Percentiles rank a stretch among this genome's conserved stretches.
These are phyloP conservation scores for Mirounga angustirostris DNA, from an alignment of 2,113 vertebrate genomes.

Conservation along the genomic window DNA sequence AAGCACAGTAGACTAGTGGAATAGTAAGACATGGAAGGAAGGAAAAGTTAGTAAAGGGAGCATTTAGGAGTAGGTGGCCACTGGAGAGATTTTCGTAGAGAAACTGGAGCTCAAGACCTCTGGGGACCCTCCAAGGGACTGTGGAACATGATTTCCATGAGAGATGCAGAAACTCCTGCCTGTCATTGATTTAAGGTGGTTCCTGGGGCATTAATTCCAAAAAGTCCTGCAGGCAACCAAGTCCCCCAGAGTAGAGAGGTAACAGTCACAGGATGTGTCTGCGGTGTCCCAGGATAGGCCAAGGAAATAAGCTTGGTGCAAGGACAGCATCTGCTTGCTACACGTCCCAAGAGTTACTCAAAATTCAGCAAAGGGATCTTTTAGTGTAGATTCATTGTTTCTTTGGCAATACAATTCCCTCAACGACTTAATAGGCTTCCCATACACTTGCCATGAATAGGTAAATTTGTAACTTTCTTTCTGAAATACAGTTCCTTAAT, in stretches of 20 bases:
- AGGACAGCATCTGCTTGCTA: background rate
- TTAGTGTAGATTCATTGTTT: background rate
- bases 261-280: background rate
- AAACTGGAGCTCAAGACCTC: background rate
- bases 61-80: background rate
- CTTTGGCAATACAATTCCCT: conserved; percentile 36
- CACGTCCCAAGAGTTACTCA: background rate
- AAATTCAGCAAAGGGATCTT: background rate
- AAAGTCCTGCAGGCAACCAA: background rate
- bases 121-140: background rate
- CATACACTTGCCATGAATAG: background rate
- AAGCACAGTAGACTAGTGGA: background rate
- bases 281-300: background rate
- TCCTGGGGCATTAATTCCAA: background rate
- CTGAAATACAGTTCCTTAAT: background rate
- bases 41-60: background rate
- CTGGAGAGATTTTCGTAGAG: background rate
- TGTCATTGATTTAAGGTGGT: background rate
- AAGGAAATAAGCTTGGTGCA: background rate
- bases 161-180: background rate
- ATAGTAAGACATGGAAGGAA: background rate
- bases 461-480: background rate
- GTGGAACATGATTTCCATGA: background rate
- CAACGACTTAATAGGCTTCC: conserved; percentile 27
- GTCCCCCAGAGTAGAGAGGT: background rate